Percentiles rank a stretch among this genome's conserved stretches.
These are phyloP conservation scores for Sapajus apella DNA, from an alignment of 2,113 vertebrate species.

Conservation along the genomic window DNA sequence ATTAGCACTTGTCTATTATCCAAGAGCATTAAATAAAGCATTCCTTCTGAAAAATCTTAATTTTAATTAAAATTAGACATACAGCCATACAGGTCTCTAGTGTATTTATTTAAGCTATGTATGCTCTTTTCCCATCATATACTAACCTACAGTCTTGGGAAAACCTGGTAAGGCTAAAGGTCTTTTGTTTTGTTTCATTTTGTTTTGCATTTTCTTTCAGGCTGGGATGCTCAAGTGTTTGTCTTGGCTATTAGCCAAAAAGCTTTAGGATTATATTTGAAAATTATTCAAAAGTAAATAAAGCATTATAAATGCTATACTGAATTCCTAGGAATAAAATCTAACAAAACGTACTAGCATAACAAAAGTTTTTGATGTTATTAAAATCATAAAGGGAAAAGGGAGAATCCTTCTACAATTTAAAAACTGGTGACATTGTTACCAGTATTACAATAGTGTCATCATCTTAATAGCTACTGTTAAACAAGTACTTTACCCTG, in stretches of 20 bases:
- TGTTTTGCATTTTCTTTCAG: constrained; percentile 45
- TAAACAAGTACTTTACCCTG: not conserved
- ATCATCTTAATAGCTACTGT: not conserved
- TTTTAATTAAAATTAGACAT: constrained; percentile 59
- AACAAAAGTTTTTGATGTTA: not conserved
- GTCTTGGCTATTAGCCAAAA: not conserved
- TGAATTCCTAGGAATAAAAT: constrained; percentile 3
- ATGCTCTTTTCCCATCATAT: not conserved
- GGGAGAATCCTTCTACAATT: not conserved
- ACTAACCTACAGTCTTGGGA: not conserved
- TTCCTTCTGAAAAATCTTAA: constrained; percentile 36
- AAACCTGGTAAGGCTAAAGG: not conserved
- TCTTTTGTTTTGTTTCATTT: constrained; percentile 22
- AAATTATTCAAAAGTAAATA: constrained; percentile 34
- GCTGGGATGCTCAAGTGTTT: not conserved
- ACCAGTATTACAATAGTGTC: not conserved
- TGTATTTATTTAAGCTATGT: not conserved
- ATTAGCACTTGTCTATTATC: constrained; percentile 31
- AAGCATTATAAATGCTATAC: not conserved
- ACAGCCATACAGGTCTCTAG: not conserved
- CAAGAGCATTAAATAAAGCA: constrained; percentile 24
- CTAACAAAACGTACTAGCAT: not conserved
- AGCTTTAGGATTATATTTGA: not conserved
- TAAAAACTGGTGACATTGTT: not conserved
- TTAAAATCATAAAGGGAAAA: not conserved